Conservation (phyloP, 2,113 vertebrate species). For the Apaloderma vittatum region DNA sequence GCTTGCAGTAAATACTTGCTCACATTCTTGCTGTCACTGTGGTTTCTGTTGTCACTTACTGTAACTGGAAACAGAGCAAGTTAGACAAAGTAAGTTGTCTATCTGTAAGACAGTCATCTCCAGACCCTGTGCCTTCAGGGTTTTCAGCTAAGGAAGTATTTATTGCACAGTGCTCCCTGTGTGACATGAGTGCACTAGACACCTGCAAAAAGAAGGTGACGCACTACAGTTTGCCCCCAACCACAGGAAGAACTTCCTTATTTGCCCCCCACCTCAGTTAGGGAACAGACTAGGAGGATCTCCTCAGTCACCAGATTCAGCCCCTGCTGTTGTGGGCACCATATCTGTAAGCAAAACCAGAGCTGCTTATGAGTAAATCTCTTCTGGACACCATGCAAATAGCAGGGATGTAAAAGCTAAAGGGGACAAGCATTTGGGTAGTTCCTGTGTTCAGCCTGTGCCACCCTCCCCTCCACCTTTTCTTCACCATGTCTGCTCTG, state of each 20-base stretch:
- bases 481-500: fast-evolving
- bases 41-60: background rate
- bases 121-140: background rate
- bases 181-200: fast-evolving
- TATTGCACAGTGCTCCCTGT: background rate
- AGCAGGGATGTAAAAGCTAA: background rate
- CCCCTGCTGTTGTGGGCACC: background rate
- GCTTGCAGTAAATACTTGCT: background rate
- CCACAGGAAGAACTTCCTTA: background rate
- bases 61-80: constrained; percentile 25
- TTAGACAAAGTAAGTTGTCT: background rate
- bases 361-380: background rate
- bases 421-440: background rate
- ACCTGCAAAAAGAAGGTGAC: background rate
- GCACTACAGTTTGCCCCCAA: fast-evolving
- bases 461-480: background rate
- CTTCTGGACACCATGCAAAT: background rate
- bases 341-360: background rate
- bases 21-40: fast-evolving
- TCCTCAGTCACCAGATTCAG: background rate
- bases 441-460: background rate
- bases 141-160: background rate
- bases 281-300: background rate
- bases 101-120: background rate
- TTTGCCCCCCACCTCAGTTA: background rate